Evolutionary conservation across 2,888 invertebrate species (phyloP), one percentile per base, ranked within the genome.

Genomic region (Melinaea menophilus): DNA sequence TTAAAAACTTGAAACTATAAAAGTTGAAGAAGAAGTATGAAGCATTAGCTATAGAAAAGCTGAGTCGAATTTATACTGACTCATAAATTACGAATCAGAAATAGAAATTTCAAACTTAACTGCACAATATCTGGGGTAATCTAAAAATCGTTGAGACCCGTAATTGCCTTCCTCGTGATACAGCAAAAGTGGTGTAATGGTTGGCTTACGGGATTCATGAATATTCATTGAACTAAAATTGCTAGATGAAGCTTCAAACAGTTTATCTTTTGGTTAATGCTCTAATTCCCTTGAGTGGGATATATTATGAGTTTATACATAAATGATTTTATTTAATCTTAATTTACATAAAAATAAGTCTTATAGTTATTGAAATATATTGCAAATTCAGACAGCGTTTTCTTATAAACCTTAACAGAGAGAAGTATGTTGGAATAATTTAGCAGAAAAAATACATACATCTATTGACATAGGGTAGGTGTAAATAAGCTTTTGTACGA

Each of bases 161-260:
- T 51, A 51, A 51, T 51, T 51, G 51, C 51, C n/a, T 51, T 51
- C 31, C 51, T 51, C 56, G 56, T 77, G 80, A 75, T 79, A 76
- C 73, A 68, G 71, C 75, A 79, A 78, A 80, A 79, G 79, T 76
- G 66, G 68, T 75, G 72, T 79, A 80, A 80, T 80, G 77, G 80
- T 78, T 79, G 74, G 69, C 73, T 74, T 75, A 72, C 75, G 22
- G 54, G 58, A 58, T 73, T 72, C 73, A 82, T 84, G 81, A 84
- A 84, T 85, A 85, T 85, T 84, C 81, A 82, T 71, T 66, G 67
- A 66, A 65, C 73, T 76, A 73, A 79, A 78, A 76, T 78, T 78
- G 75, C 73, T 77, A 76, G 74, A 80, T 79, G 79, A 77, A 76
- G 76, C 80, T 79, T 82, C 79, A 79, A 82, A 82, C 80, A 75